Base-by-base conservation (phyloP, 2,888 invertebrate genomes). In the Colostygia pectinataria region DNA sequence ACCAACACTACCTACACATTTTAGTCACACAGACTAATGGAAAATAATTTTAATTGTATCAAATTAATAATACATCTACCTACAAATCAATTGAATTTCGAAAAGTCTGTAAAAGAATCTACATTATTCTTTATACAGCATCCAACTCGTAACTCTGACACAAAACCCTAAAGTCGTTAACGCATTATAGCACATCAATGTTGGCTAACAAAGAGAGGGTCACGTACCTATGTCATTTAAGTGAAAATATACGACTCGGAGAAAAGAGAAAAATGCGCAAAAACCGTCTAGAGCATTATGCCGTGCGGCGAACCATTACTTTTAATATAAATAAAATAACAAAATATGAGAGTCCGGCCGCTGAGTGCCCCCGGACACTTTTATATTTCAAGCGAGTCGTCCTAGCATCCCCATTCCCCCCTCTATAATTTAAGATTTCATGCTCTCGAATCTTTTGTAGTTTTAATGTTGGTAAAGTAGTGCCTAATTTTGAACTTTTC, bases 291-390 rank as follows among this genome's bases (percentile, higher is more conserved):
- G 81, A 81, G 80, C 82, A 83, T 87, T 88, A 87, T 87, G 77
- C 81, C 74, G 80, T 76, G 80, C 77, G 79, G 70, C 73, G 63
- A 71, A 83, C 88, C 89, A 90, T 90, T 90, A 90, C 90, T 90
- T 90, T 90, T 89, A 88, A 90, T 90, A 89, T 86, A 89, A 89
- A 89, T 89, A 89, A 90, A 89, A 90, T 89, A 90, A 88, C 89
- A 90, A 90, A 90, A 90, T 90, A 90, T 90, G 90, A 90, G 89
- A 76, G 86, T 88, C 89, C 88, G 87, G 87, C 87, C 84, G 87
- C 77, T 79, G 88, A 86, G 89, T 86, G 86, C 86, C 87, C 83
- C 84, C 73, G 80, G 82, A 82, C 86, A 85, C 84, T 89, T 87
- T 87, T 87, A 85, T 87, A 87, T 84, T 85, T 82, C 80, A 85